These are phyloP conservation scores for Hyles vespertilio DNA, from an alignment of 1,140 invertebrate species.

Conservation along the genomic window DNA sequence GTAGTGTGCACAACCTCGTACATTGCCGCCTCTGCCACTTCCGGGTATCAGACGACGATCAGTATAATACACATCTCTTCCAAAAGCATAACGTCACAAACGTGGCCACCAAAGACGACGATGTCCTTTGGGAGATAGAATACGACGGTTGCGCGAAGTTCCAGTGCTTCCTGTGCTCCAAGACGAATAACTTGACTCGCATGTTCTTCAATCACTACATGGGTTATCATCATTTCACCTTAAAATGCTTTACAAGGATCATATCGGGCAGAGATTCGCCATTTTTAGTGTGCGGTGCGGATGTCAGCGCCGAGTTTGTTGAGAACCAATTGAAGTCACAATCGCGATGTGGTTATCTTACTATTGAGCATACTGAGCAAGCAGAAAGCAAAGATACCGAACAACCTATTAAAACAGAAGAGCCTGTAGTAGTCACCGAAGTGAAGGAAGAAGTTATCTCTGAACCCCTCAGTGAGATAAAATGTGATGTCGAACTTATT, in stretches of 20 bases:
- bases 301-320: conserved; percentile 56
- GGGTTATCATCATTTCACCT: conserved; percentile 64
- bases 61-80: conserved; percentile 57
- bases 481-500: background rate
- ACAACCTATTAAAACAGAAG: background rate
- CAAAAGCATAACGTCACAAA: conserved; percentile 66
- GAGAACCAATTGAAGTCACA: conserved; percentile 46
- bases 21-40: conserved; percentile 70
- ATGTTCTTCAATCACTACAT: conserved; percentile 66
- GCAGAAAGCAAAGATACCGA: conserved; percentile 8
- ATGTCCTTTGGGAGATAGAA: conserved; percentile 54
- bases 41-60: conserved; percentile 51
- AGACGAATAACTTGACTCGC: conserved; percentile 37
- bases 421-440: background rate
- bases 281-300: conserved; percentile 58
- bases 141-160: conserved; percentile 46
- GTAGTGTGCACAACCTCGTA: conserved; percentile 51
- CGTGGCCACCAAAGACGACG: conserved; percentile 41
- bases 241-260: conserved; percentile 60
- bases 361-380: conserved; percentile 31
- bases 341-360: conserved; percentile 48
- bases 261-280: conserved; percentile 56
- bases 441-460: conserved; percentile 6
- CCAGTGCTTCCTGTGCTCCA: conserved; percentile 56
- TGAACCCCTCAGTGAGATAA: background rate